Conservation (phyloP, 2,797 vertebrate genomes). For the Brotula barbata region DNA sequence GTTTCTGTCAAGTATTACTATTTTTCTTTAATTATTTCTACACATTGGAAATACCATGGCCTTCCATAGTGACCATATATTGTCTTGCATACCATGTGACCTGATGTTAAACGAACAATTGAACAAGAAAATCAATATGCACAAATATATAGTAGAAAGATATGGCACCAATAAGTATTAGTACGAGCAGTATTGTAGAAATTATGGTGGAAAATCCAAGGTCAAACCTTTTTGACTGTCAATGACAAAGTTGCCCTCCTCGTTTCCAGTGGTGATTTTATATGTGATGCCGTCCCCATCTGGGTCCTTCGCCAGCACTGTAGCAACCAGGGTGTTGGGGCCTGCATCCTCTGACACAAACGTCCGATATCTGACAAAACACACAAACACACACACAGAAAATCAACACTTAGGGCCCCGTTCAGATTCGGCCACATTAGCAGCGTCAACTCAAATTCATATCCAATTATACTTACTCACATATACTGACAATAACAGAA, state of each 20-base stretch:
- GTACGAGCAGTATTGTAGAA: no score
- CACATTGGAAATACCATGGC: no score
- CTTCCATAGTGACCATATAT: no score
- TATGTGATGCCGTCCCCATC: constrained; percentile 89
- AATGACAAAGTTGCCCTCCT: constrained; percentile 88
- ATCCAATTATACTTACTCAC: neutral
- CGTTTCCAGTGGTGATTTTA: constrained; percentile 84
- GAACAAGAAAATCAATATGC: no score
- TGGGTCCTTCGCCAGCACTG: constrained; percentile 87
- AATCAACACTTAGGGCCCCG: constrained; percentile 23
- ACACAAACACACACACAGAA: constrained; percentile 15
- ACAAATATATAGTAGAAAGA: no score
- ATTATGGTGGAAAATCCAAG: neutral
- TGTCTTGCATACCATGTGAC: no score
- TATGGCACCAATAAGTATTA: no score
- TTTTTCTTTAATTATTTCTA: no score
- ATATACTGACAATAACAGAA: no score
- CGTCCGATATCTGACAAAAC: constrained; percentile 84
- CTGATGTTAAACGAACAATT: no score
- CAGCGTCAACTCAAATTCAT: constrained; percentile 4
- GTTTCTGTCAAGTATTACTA: no score
- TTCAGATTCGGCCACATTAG: constrained; percentile 6
- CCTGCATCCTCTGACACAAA: constrained; percentile 92
- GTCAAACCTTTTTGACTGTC: constrained; percentile 87
- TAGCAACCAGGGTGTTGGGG: constrained; percentile 87